Conservation (phyloP, 2,888 invertebrate species). For the Candidula unifasciata region DNA sequence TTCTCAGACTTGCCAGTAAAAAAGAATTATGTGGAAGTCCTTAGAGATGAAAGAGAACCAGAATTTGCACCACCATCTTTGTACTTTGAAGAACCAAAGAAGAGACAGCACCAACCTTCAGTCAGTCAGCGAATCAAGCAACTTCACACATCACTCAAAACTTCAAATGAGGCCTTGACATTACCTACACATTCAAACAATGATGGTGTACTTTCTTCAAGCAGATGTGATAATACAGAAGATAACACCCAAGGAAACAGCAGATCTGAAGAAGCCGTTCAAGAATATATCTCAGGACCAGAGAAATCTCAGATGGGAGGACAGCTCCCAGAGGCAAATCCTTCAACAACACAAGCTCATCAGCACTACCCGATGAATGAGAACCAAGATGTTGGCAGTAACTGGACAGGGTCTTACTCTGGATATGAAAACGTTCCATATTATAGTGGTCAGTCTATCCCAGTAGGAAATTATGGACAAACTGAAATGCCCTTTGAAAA, state of each 20-base stretch:
- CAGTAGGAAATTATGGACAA: neutral
- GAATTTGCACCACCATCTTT: conserved; percentile 72
- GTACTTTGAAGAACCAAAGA: conserved; percentile 57
- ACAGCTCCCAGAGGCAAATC: neutral
- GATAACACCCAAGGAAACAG: neutral
- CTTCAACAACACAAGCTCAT: neutral
- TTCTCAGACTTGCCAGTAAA: neutral
- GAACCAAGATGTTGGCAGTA: neutral
- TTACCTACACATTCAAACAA: conserved; percentile 12
- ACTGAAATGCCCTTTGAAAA: neutral
- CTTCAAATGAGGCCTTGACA: neutral
- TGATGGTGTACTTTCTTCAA: neutral
- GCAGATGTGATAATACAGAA: neutral
- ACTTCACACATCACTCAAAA: conserved; percentile 13
- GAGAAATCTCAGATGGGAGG: neutral
- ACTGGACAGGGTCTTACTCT: neutral
- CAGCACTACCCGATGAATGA: neutral
- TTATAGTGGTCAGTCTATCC: neutral
- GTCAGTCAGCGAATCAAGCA: neutral
- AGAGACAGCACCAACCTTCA: neutral
- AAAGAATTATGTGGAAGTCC: conserved; percentile 61
- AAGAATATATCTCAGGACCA: neutral
- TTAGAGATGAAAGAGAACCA: conserved; percentile 62
- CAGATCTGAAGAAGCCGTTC: neutral
- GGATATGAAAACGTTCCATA: neutral